These are phyloP conservation scores for Euclidia mi DNA, from an alignment of 2,888 invertebrate species.

Conservation along the genomic window DNA sequence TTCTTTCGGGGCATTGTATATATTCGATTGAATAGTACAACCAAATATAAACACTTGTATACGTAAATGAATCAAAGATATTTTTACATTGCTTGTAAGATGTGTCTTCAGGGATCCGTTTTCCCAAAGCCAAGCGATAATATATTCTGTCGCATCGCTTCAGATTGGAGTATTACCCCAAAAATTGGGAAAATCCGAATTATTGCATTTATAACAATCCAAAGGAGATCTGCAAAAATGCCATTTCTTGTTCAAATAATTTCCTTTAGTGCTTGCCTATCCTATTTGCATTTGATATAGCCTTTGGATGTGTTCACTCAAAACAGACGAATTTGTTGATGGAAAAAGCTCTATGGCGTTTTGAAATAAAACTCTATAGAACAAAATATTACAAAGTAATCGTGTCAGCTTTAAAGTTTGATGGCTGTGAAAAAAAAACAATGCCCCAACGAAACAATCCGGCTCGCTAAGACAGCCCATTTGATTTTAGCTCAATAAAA, in stretches of 20 bases:
- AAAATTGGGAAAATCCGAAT: background rate
- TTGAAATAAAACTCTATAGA: no score
- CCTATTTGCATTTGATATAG: background rate
- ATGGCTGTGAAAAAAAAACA: constrained; percentile 72
- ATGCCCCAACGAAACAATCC: constrained; percentile 61
- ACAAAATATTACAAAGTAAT: constrained; percentile 45
- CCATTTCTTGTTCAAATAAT: background rate
- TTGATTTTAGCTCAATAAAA: constrained; percentile 80
- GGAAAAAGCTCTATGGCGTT: no score
- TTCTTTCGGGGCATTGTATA: constrained; percentile 71
- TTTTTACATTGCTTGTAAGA: background rate
- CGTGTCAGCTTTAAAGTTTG: constrained; percentile 65
- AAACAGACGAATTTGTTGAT: background rate
- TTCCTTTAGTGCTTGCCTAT: constrained; percentile 3
- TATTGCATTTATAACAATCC: constrained; percentile 7
- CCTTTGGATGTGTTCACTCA: no score
- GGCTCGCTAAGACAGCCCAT: constrained; percentile 54
- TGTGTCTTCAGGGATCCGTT: background rate
- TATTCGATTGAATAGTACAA: constrained; percentile 19
- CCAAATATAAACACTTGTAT: constrained; percentile 24
- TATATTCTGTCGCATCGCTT: constrained; percentile 1
- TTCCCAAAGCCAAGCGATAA: background rate
- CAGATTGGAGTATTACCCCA: background rate
- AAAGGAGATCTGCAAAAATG: background rate
- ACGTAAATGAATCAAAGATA: constrained; percentile 16